Conservation (phyloP, 2,797 vertebrate species). For the Choloepus didactylus region DNA sequence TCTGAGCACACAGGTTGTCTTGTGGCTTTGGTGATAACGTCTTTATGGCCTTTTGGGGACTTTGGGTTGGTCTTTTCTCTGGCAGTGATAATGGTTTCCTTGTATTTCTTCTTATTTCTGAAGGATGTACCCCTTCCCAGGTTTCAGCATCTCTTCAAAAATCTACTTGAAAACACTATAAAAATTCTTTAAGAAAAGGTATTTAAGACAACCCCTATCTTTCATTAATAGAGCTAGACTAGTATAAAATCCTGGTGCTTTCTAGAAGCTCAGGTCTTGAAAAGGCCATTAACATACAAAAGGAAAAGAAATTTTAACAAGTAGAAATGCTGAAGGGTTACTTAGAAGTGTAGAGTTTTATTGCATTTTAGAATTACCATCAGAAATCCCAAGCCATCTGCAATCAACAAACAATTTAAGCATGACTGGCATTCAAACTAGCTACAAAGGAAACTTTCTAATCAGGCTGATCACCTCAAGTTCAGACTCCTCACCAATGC, state of each 20-base stretch:
- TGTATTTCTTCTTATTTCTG: neutral
- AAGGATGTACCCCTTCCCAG: neutral
- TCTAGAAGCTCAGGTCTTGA: neutral
- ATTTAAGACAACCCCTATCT: neutral
- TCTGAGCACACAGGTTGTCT: neutral
- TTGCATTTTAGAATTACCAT: neutral
- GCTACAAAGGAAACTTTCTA: neutral
- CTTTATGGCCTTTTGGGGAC: neutral
- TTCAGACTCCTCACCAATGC: neutral
- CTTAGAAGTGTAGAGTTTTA: neutral
- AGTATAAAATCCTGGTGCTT: neutral
- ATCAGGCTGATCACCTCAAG: neutral
- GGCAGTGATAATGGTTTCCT: neutral
- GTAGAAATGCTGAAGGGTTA: neutral
- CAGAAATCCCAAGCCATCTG: neutral
- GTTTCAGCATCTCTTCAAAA: conserved; percentile 4
- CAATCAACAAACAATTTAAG: neutral
- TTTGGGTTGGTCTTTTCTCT: neutral
- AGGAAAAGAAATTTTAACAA: neutral
- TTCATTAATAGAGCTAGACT: neutral
- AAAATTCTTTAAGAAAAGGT: neutral
- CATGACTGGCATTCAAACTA: neutral
- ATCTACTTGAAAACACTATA: neutral
- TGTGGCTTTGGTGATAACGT: neutral
- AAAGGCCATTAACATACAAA: neutral